Percentiles rank a stretch among this genome's conserved stretches.
Evolutionary conservation across 2,888 invertebrate genomes (phyloP).

Genomic region (Folsomia candida): DNA sequence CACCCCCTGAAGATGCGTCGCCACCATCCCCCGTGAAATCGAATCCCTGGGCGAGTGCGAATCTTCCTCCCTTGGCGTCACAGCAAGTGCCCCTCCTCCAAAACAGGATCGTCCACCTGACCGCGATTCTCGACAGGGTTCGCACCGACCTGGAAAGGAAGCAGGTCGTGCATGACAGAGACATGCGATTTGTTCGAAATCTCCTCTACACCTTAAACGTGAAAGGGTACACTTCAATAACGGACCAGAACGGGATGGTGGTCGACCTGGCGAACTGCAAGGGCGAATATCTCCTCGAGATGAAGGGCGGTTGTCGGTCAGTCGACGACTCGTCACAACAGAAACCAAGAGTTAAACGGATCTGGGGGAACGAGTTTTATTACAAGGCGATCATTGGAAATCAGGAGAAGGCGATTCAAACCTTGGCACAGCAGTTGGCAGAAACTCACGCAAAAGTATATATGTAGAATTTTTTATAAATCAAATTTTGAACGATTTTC

Average conservation of each 20-base stretch:
- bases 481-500: not conserved
- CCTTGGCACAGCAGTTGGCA: conserved; percentile 11
- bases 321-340: conserved; percentile 16
- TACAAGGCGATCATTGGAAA: conserved; percentile 46
- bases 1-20: too few relatives aligned
- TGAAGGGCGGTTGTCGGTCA: conserved; percentile 40
- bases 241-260: conserved; percentile 40
- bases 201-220: conserved; percentile 45
- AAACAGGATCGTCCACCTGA: not conserved
- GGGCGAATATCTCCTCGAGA: conserved; percentile 42
- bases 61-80: too few relatives aligned
- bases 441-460: too few relatives aligned
- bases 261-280: conserved; percentile 43
- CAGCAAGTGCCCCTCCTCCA: not conserved
- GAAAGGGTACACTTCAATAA: conserved; percentile 43
- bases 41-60: too few relatives aligned
- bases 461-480: not conserved
- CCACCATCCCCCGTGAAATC: too few relatives aligned
- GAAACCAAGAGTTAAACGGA: conserved; percentile 20
- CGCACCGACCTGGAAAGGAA: conserved; percentile 23
- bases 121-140: not conserved
- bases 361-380: conserved; percentile 30
- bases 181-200: conserved; percentile 37
- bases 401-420: conserved; percentile 37
- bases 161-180: conserved; percentile 31